phyloP scores from a whole-genome alignment of 2,113 vertebrate genomes.

The Coturnix japonica region DNA sequence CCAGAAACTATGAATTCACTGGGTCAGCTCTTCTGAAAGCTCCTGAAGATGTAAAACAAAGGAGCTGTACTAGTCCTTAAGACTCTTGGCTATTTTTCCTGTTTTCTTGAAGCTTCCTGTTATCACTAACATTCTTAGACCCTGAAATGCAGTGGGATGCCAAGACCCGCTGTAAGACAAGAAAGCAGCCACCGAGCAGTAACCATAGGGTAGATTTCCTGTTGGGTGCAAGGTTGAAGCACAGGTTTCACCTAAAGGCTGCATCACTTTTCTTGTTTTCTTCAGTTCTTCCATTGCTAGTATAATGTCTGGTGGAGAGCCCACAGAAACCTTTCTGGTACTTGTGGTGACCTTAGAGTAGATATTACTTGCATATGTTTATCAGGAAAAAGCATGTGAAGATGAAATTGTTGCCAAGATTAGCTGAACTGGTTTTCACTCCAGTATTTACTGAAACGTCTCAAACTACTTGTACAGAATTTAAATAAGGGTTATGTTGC shows the following conservation, averaged over 20 bases:
- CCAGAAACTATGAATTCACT: background rate
- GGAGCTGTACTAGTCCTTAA: background rate
- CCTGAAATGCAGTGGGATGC: background rate
- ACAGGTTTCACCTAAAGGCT: background rate
- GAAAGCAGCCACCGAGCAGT: background rate
- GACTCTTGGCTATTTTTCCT: background rate
- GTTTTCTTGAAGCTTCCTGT: background rate
- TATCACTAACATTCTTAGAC: background rate
- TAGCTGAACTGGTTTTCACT: background rate
- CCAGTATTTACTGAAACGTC: background rate
- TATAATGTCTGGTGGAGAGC: background rate
- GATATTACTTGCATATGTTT: background rate
- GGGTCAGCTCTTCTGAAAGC: background rate
- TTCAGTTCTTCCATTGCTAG: background rate
- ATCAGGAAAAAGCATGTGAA: background rate
- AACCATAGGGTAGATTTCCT: background rate
- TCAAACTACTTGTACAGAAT: background rate
- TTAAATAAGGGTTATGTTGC: background rate
- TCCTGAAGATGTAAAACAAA: background rate
- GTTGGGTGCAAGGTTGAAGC: background rate
- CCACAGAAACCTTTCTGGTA: background rate
- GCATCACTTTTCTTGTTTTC: background rate
- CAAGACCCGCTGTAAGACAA: background rate
- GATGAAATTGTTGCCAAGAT: background rate
- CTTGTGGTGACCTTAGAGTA: background rate